Evolutionary conservation across 2,888 invertebrate genomes (phyloP).

Genomic region (Augochlorella aurata): DNA sequence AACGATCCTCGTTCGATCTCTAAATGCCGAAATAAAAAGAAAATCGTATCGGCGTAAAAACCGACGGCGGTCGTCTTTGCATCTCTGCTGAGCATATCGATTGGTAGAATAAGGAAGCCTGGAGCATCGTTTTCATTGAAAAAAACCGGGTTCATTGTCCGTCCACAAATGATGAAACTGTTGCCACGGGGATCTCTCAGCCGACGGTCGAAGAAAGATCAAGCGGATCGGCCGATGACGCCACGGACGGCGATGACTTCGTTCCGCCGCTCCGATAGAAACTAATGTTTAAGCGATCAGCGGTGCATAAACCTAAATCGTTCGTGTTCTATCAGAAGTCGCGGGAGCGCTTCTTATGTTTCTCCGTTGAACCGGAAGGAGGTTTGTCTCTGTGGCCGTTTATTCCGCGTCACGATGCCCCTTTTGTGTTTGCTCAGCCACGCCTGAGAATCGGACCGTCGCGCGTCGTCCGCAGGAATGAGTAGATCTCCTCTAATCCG

Average conservation of each 20-base stretch:
- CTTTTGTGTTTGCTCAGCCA: constrained; percentile 77
- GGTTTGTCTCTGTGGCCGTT: constrained; percentile 54
- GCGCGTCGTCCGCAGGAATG: constrained; percentile 23
- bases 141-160: background rate
- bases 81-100: too few species aligned
- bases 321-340: constrained; percentile 44
- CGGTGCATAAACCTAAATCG: constrained; percentile 52
- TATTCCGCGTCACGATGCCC: constrained; percentile 64
- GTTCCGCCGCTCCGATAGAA: background rate
- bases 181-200: background rate
- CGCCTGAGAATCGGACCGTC: constrained; percentile 69
- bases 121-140: background rate
- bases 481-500: constrained; percentile 62
- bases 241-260: constrained; percentile 12
- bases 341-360: constrained; percentile 57
- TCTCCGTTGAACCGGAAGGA: constrained; percentile 66
- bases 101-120: background rate
- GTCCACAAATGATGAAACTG: background rate
- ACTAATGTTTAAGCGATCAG: constrained; percentile 23
- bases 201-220: background rate
- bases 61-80: too few species aligned
- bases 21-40: too few species aligned
- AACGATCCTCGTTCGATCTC: too few species aligned
- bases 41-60: too few species aligned
- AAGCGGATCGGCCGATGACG: background rate